These are phyloP conservation scores for Clytia hemisphaerica DNA, from an alignment of 30 jellyfish, hydroid and myxozoan genomes.

Conservation along the genomic window DNA sequence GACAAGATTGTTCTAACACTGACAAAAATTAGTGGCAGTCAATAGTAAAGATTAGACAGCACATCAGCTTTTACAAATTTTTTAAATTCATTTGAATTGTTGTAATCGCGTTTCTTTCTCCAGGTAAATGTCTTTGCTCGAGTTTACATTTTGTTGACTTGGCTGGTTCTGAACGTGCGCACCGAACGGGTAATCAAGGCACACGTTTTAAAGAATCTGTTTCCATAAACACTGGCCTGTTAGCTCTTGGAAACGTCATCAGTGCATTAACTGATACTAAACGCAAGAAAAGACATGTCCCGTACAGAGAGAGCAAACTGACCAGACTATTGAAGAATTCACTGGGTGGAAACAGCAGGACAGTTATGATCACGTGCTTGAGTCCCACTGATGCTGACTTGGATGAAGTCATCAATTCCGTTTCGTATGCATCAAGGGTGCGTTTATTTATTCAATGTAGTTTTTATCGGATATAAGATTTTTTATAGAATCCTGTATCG, in stretches of 20 bases:
- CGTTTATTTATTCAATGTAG: too few relatives aligned
- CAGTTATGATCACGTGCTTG: constrained; percentile 73
- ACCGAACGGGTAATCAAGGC: constrained; percentile 93
- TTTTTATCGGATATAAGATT: background rate
- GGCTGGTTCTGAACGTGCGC: constrained; percentile 98
- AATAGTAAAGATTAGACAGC: too few relatives aligned
- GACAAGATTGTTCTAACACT: too few relatives aligned
- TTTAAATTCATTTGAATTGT: too few relatives aligned
- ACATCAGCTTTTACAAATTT: too few relatives aligned
- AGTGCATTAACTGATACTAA: constrained; percentile 83
- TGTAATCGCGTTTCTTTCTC: too few relatives aligned
- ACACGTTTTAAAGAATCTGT: constrained; percentile 89
- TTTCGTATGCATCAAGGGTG: constrained; percentile 81
- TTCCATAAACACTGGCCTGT: constrained; percentile 82
- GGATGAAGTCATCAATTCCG: constrained; percentile 74
- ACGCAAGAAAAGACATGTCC: constrained; percentile 71
- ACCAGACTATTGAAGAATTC: constrained; percentile 92
- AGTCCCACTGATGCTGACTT: constrained; percentile 72
- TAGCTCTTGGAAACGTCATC: constrained; percentile 92
- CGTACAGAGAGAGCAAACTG: constrained; percentile 89
- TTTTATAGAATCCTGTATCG: too few relatives aligned
- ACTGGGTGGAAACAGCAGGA: constrained; percentile 95
- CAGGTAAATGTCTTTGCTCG: constrained; percentile 37
- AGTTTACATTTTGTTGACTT: constrained; percentile 84
- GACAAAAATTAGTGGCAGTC: too few relatives aligned